Base-by-base conservation (phyloP, 2,113 vertebrate genomes). In the Bujurquina vittata region DNA sequence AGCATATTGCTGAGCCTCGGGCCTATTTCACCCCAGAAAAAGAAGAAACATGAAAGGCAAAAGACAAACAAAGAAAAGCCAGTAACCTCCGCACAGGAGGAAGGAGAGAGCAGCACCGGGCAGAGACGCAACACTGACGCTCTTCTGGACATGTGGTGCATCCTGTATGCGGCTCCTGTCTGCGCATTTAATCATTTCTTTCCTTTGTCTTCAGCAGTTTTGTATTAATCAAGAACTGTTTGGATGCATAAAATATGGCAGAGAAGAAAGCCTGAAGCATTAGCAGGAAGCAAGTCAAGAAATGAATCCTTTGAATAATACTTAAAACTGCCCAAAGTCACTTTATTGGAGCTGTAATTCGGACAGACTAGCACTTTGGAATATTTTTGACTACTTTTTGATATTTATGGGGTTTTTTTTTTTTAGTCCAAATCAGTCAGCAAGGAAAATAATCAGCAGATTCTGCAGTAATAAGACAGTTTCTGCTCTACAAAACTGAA, bases 1-100 rank as follows among this genome's bases (percentile, higher is more conserved):
- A 81, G 89, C 91, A 92, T 88, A 82, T 84, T 85, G 88, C 83
- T 26, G 29, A 6, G 54, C 91, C 88, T 81, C 31, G 29, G 80
- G 92, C 78, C 23, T 58, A 43, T 80, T 86, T 79, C 79, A 81
- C 29, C 82, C 83, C 75, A 83, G 61, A 74, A 67, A 55, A 37
- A 52, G 10, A 79, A 15, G 29, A 67, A 40, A 63, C 4, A 26
- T 54, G 15, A 75, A 77, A 84, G 26, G 55, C 17, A 84, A 84
- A 82, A 88, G 29, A 81, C 73, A 86, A 83, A 90, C 61, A 88
- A 86, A 84, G 56, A 79, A 23, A 49, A 62, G 40, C 58, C 11
- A 56, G 69, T 79, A 74, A 77, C 40, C 35, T 37, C 7, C 11
- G 65, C 26, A 58, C 15, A 10, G 40, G 17, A 58, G 58, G 58